Percentiles rank a stretch among this genome's conserved stretches.
phyloP scores from a whole-genome alignment of 1,140 invertebrate genomes.

The Macrostomum lignano region DNA sequence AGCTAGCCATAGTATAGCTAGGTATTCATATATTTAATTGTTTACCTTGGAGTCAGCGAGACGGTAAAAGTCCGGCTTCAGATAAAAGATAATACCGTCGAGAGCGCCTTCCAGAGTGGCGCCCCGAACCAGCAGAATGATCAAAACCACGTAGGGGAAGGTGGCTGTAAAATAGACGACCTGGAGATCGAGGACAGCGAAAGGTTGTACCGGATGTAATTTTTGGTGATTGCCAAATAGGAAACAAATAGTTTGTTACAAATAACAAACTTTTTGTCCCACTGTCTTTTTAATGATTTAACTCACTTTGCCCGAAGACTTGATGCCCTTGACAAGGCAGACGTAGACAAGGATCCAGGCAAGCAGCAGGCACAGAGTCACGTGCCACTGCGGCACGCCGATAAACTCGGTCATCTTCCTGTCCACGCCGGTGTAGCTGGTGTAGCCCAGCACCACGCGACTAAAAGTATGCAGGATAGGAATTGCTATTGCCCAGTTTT shows the following conservation, averaged over 20 bases:
- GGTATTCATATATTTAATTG: no score
- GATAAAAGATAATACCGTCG: slow-evolving; percentile 66
- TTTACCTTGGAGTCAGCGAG: slow-evolving; percentile 21
- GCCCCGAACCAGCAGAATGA: slow-evolving; percentile 4
- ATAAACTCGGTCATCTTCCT: background rate
- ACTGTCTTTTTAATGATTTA: slow-evolving; percentile 6
- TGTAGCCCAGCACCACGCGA: background rate
- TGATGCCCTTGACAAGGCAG: slow-evolving; percentile 46
- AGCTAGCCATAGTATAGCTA: no score
- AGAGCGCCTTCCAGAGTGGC: slow-evolving; percentile 49
- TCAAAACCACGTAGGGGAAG: slow-evolving; percentile 2
- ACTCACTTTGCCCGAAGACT: slow-evolving; percentile 43
- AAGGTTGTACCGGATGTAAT: no score
- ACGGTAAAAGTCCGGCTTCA: slow-evolving; percentile 59
- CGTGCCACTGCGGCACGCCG: slow-evolving; percentile 32
- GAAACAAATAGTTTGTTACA: no score
- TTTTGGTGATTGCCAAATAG: no score
- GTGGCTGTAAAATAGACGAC: slow-evolving; percentile 5
- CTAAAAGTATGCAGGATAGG: background rate
- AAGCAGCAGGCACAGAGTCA: slow-evolving; percentile 39
- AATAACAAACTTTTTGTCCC: no score
- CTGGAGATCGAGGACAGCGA: no score
- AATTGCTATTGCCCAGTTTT: no score
- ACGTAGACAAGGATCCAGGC: slow-evolving; percentile 47
- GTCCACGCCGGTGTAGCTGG: background rate